Conservation (phyloP, 2,888 invertebrate species). For the Lissonota sp. region DNA sequence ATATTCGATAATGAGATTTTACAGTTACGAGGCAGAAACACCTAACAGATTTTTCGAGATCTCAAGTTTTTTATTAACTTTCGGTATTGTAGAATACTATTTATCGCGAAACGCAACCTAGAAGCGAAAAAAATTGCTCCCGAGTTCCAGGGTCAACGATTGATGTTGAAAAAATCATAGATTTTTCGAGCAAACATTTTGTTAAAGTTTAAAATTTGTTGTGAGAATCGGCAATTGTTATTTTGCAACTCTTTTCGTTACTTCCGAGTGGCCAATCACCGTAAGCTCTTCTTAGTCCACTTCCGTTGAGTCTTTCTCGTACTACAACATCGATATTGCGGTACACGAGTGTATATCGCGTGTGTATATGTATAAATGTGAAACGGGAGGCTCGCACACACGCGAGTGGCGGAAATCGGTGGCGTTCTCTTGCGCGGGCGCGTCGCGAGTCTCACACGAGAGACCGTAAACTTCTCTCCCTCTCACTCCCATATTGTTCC, state of each 20-base stretch:
- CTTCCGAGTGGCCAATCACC: conserved; percentile 32
- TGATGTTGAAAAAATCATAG: too few relatives aligned
- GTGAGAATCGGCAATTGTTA: background rate
- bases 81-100: too few relatives aligned
- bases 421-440: conserved; percentile 22
- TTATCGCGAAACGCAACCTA: too few relatives aligned
- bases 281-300: conserved; percentile 13
- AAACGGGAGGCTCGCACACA: conserved; percentile 16
- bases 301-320: conserved; percentile 19
- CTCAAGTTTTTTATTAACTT: too few relatives aligned
- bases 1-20: too few relatives aligned
- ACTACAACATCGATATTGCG: conserved; percentile 31
- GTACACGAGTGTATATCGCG: conserved; percentile 4
- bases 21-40: too few relatives aligned
- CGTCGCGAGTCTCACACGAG: conserved; percentile 24
- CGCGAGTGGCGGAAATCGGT: conserved; percentile 15
- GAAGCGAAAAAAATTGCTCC: too few relatives aligned
- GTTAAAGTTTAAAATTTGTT: background rate
- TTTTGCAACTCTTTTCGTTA: too few relatives aligned
- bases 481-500: background rate
- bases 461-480: conserved; percentile 26
- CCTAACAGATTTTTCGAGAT: too few relatives aligned
- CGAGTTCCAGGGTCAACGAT: too few relatives aligned
- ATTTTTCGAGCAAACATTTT: too few relatives aligned
- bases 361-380: background rate